These are phyloP conservation scores for Tenthredo scrophulariae DNA, from an alignment of 2,888 invertebrate species.

Conservation along the genomic window DNA sequence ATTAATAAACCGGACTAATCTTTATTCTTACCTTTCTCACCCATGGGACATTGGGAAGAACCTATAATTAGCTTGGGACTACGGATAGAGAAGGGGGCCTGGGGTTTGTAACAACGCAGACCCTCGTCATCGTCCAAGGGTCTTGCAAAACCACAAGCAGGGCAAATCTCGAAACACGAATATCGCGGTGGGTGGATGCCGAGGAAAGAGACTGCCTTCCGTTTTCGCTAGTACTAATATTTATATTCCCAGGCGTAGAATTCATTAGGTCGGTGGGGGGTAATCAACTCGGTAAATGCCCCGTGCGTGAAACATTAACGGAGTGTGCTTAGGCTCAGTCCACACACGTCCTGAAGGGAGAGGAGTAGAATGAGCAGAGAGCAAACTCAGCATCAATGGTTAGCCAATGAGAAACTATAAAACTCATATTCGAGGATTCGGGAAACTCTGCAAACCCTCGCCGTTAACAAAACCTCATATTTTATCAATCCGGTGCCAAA, in stretches of 20 bases:
- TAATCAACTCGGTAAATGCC: conserved; percentile 42
- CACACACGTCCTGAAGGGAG: conserved; percentile 17
- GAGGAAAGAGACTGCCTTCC: background rate
- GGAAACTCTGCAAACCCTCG: background rate
- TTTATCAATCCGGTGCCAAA: background rate
- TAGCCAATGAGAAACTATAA: conserved; percentile 4
- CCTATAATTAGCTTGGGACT: conserved; percentile 37
- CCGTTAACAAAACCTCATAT: background rate
- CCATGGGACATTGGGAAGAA: background rate
- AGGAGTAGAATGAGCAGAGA: background rate
- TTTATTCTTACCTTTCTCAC: background rate
- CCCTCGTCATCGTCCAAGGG: conserved; percentile 35
- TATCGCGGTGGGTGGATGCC: background rate
- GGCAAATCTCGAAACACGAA: conserved; percentile 36
- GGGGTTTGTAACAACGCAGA: background rate
- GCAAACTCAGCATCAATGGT: conserved; percentile 32
- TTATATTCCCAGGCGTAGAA: conserved; percentile 48
- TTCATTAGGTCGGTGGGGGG: conserved; percentile 33
- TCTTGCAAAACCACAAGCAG: conserved; percentile 24
- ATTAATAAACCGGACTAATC: background rate
- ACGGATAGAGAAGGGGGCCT: background rate
- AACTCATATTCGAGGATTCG: background rate
- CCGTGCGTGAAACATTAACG: conserved; percentile 46
- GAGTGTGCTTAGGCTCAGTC: conserved; percentile 45
- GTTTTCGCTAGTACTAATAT: conserved; percentile 35